A percentile compares a stretch with the other conserved stretches of the same genome.
Evolutionary conservation across 2,888 invertebrate species (phyloP).

Genomic region (Volucella inanis): DNA sequence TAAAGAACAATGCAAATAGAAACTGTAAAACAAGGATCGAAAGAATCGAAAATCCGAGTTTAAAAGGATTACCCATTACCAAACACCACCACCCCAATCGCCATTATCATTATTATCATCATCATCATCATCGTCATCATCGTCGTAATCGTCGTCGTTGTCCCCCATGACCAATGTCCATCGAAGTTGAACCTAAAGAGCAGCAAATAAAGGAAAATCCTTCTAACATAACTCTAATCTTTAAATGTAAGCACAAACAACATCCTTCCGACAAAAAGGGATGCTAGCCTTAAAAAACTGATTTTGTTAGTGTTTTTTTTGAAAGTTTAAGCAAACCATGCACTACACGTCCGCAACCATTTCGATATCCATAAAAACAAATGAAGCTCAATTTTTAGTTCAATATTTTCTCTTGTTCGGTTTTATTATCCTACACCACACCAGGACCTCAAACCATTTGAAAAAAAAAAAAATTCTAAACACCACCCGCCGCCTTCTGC

Average conservation of each 20-base stretch:
- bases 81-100: no score
- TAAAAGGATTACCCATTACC: constrained; percentile 30
- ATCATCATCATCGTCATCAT: no score
- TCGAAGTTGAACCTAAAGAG: neutral
- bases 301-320: no score
- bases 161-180: constrained; percentile 55
- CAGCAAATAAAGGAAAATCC: constrained; percentile 29
- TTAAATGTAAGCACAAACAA: constrained; percentile 62
- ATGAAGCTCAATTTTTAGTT: constrained; percentile 74
- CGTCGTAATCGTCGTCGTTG: neutral
- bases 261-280: constrained; percentile 12
- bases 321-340: constrained; percentile 26
- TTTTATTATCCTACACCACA: constrained; percentile 67
- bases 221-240: constrained; percentile 58
- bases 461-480: no score
- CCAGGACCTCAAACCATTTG: constrained; percentile 11
- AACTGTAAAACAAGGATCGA: constrained; percentile 8
- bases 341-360: constrained; percentile 51
- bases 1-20: constrained; percentile 34
- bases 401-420: constrained; percentile 72
- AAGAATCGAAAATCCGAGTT: constrained; percentile 5
- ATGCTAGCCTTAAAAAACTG: neutral
- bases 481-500: neutral
- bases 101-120: no score
- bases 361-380: constrained; percentile 72